Evolutionary conservation across 2,797 vertebrate species (phyloP), one percentile per base, ranked within the genome.

Genomic region (Okamejei kenojei): DNA sequence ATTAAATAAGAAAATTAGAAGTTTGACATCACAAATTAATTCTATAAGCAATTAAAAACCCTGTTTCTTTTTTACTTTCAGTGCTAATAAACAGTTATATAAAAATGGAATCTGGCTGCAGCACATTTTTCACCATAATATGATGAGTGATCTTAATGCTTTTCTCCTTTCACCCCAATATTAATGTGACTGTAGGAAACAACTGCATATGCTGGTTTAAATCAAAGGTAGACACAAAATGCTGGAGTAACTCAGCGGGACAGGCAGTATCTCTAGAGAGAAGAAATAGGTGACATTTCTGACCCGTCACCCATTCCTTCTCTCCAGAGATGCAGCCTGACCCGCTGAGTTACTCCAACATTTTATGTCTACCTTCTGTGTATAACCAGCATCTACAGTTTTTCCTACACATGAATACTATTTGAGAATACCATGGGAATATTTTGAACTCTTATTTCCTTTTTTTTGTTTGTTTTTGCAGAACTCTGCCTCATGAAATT

Each of bases 401-500:
- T 54, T 54, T 54, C 45, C 45, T 54, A 54, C 45, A 54, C 45
- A 54, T 79, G 76, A 77, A n/a, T 29, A 77, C 29, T 7, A 11
- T n/a, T 15, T 78, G 35, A 38, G 38, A 38, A 38, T 38, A 61
- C 1, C 21, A 29, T 63, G 26, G 26, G 54, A 79, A 38, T 21
- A 74, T 86, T 86, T 92, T 92, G 65, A 92, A 76, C 71, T 26
- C 71, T 15, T 13, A 29, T 29, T 32, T 23, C 11, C 38, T 61
- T 3, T 54, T 93, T 82, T 79, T 93, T 93, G 6, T 0, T 58
- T 90, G 4, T 93, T 7, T 0, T 58, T 90, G 4, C 94, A 99
- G 98, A 94, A 96, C 97, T 0, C 94, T 99, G 95, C 98, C 99
- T 58, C 96, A 98, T 93, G 95, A 95, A 38, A 96, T 98, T 93